Base-by-base conservation (phyloP, 2,888 invertebrate species). In the Xylocampa areola region DNA sequence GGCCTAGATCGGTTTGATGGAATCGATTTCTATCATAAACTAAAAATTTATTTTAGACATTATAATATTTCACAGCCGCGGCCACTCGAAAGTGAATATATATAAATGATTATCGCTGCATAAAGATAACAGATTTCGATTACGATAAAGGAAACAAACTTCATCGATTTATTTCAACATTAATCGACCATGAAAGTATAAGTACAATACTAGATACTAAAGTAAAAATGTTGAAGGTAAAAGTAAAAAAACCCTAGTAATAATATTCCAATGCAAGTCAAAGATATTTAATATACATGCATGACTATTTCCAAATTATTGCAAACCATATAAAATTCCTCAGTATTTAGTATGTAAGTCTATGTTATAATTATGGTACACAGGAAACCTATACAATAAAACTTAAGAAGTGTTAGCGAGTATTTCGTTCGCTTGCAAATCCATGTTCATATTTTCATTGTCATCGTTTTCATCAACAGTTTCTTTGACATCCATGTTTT, bases 1-100 rank as follows among this genome's bases (percentile, higher is more conserved):
- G 41, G 27, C 33, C 29, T 35, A 14, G 64, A 73, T 64, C 32
- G 57, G 69, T 69, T 61, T 55, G 36, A 53, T 60, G 41, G 57
- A 66, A 63, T 63, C 49, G 23, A 66, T 63, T 59, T 60, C 44
- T 51, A 63, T 60, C 39, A 66, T 43, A 66, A 57, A 53, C 13
- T 51, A 4, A 44, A 37, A 58, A 67, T 58, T 37, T 44, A 52
- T 55, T 53, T 57, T 58, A 32, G 25, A 11, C 11, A 60, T 60
- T 25, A 48, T 19, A 48, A 53, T 66, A 66, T 63, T 54, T 59
- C 53, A 69, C 53, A 53, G 51, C 21, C 14, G 41, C 40, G 37
- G 47, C 48, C 30, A 11, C 48, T 65, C 41, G 51, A 70, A 60
- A 54, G 53, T 53, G 41, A 53, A 58, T 55, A 49, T 11, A 37